Conservation (phyloP, 2,888 invertebrate genomes). For the Hecatera dysodea region DNA sequence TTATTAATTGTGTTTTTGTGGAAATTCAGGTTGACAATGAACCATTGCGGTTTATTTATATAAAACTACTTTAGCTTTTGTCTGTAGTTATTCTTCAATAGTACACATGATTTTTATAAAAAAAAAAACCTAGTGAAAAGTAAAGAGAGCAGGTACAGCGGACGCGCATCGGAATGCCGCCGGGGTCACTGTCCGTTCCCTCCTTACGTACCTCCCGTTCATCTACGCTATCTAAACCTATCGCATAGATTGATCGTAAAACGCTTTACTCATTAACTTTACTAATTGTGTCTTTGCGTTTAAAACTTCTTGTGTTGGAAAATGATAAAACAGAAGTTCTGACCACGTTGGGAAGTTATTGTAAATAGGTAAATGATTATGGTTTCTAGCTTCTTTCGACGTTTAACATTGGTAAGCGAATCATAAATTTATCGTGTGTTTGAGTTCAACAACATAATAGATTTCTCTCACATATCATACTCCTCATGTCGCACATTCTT, state of each 20-base stretch:
- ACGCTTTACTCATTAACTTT: conserved; percentile 77
- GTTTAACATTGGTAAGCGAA: background rate
- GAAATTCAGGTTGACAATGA: background rate
- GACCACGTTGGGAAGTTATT: background rate
- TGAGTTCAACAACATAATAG: background rate
- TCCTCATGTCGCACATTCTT: conserved; percentile 16
- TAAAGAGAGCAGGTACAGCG: conserved; percentile 87
- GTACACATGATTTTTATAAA: conserved; percentile 57
- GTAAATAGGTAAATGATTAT: background rate
- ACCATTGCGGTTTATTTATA: background rate
- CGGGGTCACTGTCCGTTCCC: conserved; percentile 87
- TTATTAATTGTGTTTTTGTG: conserved; percentile 1
- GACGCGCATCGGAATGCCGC: conserved; percentile 85
- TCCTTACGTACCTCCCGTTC: conserved; percentile 73
- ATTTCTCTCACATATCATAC: background rate
- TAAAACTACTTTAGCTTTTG: background rate
- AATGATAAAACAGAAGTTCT: conserved; percentile 22
- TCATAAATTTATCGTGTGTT: background rate
- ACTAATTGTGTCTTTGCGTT: conserved; percentile 65
- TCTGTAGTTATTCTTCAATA: conserved; percentile 22
- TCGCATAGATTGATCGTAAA: conserved; percentile 87
- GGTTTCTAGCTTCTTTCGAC: background rate
- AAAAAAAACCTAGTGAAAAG: conserved; percentile 75
- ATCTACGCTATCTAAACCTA: conserved; percentile 85
- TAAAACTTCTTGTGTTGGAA: conserved; percentile 26